Evolutionary conservation across 2,113 vertebrate genomes (phyloP).

Genomic region (Trinectes maculatus): DNA sequence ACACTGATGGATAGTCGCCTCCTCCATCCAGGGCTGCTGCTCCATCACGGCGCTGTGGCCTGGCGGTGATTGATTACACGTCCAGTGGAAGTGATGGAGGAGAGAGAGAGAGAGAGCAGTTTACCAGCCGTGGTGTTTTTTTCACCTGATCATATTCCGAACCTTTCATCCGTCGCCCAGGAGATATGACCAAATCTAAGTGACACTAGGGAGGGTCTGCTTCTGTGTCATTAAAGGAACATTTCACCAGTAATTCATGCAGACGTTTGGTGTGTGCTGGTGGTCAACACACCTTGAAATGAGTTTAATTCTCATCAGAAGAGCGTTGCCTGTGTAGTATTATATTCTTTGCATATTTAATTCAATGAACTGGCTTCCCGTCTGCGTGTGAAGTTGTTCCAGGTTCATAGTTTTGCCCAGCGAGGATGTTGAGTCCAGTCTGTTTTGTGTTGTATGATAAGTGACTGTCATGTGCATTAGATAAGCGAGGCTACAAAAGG

Average conservation of each 20-base stretch:
- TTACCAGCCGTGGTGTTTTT: slow-evolving; percentile 20
- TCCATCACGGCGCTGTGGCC: slow-evolving; percentile 34
- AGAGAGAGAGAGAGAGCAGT: slow-evolving; percentile 19
- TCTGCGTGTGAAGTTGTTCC: neutral
- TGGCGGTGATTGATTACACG: slow-evolving; percentile 55
- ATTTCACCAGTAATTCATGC: slow-evolving; percentile 25
- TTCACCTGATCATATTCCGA: slow-evolving; percentile 44
- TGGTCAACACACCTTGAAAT: slow-evolving; percentile 4
- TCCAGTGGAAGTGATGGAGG: slow-evolving; percentile 69
- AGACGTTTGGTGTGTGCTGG: neutral
- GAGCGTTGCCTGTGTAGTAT: too few species aligned
- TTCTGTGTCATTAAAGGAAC: slow-evolving; percentile 3
- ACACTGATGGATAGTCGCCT: slow-evolving; percentile 60
- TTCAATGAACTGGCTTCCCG: too few species aligned
- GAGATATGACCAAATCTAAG: neutral
- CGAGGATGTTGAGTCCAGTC: neutral
- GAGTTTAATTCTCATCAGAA: neutral
- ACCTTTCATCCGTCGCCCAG: slow-evolving; percentile 27
- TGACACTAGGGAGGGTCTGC: slow-evolving; percentile 15
- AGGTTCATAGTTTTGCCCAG: neutral
- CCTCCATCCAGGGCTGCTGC: slow-evolving; percentile 36
- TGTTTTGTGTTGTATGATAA: neutral
- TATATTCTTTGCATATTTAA: too few species aligned
- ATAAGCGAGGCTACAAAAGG: slow-evolving; percentile 5
- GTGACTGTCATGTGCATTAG: slow-evolving; percentile 9